These are phyloP conservation scores for Bombus waltoni DNA, from an alignment of 1,140 invertebrate species.

Conservation along the genomic window DNA sequence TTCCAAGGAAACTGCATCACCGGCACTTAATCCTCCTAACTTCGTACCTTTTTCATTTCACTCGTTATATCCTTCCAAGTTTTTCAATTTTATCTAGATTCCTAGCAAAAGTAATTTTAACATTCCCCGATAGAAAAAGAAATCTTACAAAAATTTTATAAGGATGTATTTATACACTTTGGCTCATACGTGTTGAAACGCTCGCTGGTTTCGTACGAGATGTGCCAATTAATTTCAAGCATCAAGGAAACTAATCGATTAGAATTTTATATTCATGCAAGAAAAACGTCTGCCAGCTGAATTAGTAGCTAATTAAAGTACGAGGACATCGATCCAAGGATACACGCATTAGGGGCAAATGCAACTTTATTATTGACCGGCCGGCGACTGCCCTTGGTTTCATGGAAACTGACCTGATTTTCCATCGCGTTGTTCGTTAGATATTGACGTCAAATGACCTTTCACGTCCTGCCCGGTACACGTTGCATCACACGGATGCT, in stretches of 20 bases:
- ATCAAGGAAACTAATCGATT: not conserved
- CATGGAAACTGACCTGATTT: slow-evolving; percentile 49
- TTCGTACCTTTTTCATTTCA: slow-evolving; percentile 1
- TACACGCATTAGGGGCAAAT: slow-evolving; percentile 22
- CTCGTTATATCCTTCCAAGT: slow-evolving; percentile 11
- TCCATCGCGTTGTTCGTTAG: slow-evolving; percentile 13
- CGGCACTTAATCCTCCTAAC: slow-evolving; percentile 36
- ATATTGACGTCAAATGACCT: slow-evolving; percentile 50
- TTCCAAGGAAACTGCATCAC: slow-evolving; percentile 4
- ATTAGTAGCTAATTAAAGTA: slow-evolving; percentile 32
- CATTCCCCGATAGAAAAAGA: not conserved
- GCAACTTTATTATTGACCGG: slow-evolving; percentile 47
- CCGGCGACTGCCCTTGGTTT: slow-evolving; percentile 28
- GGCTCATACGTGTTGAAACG: not conserved
- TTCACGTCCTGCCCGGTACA: not conserved
- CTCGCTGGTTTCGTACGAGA: not conserved
- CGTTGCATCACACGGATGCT: not conserved
- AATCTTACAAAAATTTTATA: not conserved
- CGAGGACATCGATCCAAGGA: slow-evolving; percentile 32
- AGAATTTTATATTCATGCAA: too few species aligned
- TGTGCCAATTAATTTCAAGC: not conserved
- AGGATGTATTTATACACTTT: not conserved
- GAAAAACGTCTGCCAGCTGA: not conserved
- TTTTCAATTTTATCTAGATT: slow-evolving; percentile 38
- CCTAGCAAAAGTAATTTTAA: not conserved